Evolutionary conservation across 2,113 vertebrate species (phyloP).

Genomic region (Amphiprion percula): DNA sequence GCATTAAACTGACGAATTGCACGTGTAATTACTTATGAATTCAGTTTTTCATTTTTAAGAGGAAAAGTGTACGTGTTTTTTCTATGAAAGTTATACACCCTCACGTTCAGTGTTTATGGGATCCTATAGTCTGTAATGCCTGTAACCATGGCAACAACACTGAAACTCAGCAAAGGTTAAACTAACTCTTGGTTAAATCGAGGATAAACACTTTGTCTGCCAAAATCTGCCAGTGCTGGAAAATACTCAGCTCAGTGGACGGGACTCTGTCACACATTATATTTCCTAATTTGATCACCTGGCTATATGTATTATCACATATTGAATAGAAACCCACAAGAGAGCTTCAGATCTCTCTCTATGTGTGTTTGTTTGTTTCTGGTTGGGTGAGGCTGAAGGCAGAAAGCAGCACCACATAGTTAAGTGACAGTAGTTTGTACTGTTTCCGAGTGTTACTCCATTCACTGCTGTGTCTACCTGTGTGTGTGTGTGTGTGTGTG

Average conservation of each 20-base stretch:
- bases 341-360: neutral
- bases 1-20: neutral
- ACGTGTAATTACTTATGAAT: neutral
- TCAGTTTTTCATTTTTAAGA: neutral
- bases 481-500: constrained; percentile 10
- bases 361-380: constrained; percentile 13
- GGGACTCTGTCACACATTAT: neutral
- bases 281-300: constrained; percentile 3
- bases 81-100: neutral
- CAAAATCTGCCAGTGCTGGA: neutral
- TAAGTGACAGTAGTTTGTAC: constrained; percentile 63
- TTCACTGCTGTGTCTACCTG: constrained; percentile 40
- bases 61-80: neutral
- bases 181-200: neutral
- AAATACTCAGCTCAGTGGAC: neutral
- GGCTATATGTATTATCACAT: constrained; percentile 14
- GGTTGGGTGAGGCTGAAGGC: constrained; percentile 30
- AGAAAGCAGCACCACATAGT: constrained; percentile 35
- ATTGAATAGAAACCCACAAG: neutral
- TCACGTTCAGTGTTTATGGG: neutral
- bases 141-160: constrained; percentile 14
- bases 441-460: constrained; percentile 22
- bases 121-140: neutral
- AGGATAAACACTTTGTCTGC: neutral
- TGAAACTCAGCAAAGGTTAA: constrained; percentile 2